These are phyloP conservation scores for Harpalus rufipes DNA, from an alignment of 2,888 invertebrate species.

Conservation along the genomic window DNA sequence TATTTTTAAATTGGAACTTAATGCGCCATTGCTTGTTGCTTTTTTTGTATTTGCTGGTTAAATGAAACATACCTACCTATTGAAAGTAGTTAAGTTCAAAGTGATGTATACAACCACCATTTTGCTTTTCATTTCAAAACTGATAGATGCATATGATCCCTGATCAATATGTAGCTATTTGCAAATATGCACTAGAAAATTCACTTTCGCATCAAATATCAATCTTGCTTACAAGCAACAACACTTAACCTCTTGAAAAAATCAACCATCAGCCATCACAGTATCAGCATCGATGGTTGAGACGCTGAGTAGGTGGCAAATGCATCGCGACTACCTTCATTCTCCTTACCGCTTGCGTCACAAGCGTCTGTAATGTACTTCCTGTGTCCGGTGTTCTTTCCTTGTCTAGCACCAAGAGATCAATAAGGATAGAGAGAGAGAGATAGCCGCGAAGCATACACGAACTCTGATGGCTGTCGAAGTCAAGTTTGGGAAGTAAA, in stretches of 20 bases:
- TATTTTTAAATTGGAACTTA: too few relatives aligned
- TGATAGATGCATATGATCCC: constrained; percentile 23
- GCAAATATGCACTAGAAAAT: constrained; percentile 43
- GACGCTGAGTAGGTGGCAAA: background rate
- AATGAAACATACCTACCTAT: too few relatives aligned
- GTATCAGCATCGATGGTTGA: constrained; percentile 28
- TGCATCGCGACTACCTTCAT: constrained; percentile 35
- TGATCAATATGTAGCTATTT: constrained; percentile 35
- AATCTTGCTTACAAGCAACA: constrained; percentile 57
- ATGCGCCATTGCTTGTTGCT: too few relatives aligned
- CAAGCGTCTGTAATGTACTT: constrained; percentile 56
- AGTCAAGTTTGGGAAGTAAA: constrained; percentile 56
- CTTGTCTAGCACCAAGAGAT: constrained; percentile 11
- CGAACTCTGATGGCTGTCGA: constrained; percentile 45
- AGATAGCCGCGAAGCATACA: constrained; percentile 31
- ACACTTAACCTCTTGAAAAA: constrained; percentile 48
- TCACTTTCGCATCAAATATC: constrained; percentile 50
- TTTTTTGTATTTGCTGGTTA: too few relatives aligned
- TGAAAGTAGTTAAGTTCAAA: background rate
- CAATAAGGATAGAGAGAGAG: background rate
- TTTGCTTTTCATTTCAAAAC: background rate
- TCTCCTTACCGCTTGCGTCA: constrained; percentile 20
- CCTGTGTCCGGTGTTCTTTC: constrained; percentile 39
- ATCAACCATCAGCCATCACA: constrained; percentile 29
- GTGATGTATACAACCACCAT: background rate